These are phyloP conservation scores for Psilanteris sp. DNA, from an alignment of 1,140 invertebrate genomes.

Conservation along the genomic window DNA sequence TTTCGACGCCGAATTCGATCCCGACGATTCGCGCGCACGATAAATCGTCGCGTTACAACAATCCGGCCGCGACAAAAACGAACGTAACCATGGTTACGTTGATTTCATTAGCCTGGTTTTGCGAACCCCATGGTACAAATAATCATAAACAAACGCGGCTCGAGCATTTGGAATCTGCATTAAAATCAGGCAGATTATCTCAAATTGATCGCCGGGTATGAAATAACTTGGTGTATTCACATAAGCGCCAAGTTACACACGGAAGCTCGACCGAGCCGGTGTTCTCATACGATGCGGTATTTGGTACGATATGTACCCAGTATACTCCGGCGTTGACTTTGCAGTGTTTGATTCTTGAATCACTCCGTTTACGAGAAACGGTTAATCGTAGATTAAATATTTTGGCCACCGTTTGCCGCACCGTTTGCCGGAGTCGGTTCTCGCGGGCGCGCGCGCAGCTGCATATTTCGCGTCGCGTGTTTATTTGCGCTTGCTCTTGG, in stretches of 20 bases:
- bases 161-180: constrained; percentile 27
- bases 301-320: constrained; percentile 78
- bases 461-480: constrained; percentile 64
- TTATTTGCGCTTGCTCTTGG: constrained; percentile 67
- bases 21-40: too few relatives aligned
- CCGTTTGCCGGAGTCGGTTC: constrained; percentile 26
- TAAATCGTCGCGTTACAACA: too few relatives aligned
- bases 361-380: constrained; percentile 75
- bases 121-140: too few relatives aligned
- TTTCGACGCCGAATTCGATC: too few relatives aligned
- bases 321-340: constrained; percentile 78
- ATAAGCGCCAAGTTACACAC: constrained; percentile 60
- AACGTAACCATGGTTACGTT: too few relatives aligned
- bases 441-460: constrained; percentile 58
- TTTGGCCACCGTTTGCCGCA: constrained; percentile 69
- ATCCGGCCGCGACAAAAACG: too few relatives aligned
- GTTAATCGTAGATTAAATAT: constrained; percentile 80
- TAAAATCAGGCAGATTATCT: constrained; percentile 52
- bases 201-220: constrained; percentile 50
- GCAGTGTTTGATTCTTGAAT: constrained; percentile 79
- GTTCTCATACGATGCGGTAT: constrained; percentile 70
- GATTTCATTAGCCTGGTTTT: too few relatives aligned
- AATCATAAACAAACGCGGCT: constrained; percentile 18
- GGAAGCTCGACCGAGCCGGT: constrained; percentile 46
- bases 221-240: constrained; percentile 55